Base-by-base conservation (phyloP, 1,140 invertebrate genomes). In the Panagrolaimus sp. region DNA sequence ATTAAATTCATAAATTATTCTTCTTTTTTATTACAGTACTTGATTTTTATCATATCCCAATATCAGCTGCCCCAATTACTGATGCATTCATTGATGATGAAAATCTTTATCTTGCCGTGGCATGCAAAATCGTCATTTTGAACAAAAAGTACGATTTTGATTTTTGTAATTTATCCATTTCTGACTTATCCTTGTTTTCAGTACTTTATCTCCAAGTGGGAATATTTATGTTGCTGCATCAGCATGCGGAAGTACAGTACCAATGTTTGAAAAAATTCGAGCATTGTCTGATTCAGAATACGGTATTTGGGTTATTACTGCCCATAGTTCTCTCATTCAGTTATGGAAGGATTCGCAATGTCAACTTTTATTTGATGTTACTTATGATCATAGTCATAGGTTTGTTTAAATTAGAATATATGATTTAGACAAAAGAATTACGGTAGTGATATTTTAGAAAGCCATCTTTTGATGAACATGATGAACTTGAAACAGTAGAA, bases 291-390 rank as follows among this genome's bases (percentile, higher is more conserved):
- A 70, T 24, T 78, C 75, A 4, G 73, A 81, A 12, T 78, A 83
- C 71, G 87, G 87, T 17, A 83, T 87, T 24, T 87, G 85, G 84
- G 76, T 87, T 38, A 81, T 85, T 10, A 81, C 87, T 9, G 78
- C 85, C 24, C 86, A 87, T 45, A 86, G 86, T 0, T 85, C 85
- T 7, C 80, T 87, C 12, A 65, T 87, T 62, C 86, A 87, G 74
- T 75, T 87, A n/a, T 87, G 87, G 85, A 84, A 85, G 70, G 79
- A 81, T 1, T 71, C 79, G n/a, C 81, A 82, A 46, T 87, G 87
- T 74, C 82, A 83, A 70, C 82, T 87, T 73, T 74, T 87, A 47
- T 87, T 84, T 72, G 87, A 87, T 73, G 84, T 86, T 6, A 75
- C 82, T 10, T 84, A 84, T 66, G 84, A 86, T 66, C 85, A 71